A percentile compares a stretch with the other conserved stretches of the same genome.
These are phyloP conservation scores for Phainopepla nitens DNA, from an alignment of 2,113 vertebrate genomes.

Conservation along the genomic window DNA sequence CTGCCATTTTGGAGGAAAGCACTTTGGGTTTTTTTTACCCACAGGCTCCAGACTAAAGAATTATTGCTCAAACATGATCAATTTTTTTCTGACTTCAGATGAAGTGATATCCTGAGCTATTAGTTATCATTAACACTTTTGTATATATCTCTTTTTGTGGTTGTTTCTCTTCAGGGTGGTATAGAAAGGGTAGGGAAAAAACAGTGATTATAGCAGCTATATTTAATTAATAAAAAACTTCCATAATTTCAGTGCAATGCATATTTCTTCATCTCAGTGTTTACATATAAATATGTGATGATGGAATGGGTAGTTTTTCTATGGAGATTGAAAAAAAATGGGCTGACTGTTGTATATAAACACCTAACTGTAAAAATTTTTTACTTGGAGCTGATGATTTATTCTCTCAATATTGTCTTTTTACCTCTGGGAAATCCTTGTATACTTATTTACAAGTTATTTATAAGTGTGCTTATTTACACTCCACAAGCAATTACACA, in stretches of 20 bases:
- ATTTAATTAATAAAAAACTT: neutral
- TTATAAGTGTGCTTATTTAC: neutral
- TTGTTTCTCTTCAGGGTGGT: neutral
- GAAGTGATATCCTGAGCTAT: neutral
- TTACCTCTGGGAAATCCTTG: neutral
- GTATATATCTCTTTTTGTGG: neutral
- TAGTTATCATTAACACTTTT: neutral
- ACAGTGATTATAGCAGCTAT: neutral
- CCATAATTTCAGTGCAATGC: neutral
- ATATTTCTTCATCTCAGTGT: neutral
- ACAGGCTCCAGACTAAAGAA: neutral
- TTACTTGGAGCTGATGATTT: neutral
- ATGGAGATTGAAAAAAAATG: neutral
- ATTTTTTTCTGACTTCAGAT: neutral
- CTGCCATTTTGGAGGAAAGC: neutral
- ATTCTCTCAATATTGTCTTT: neutral
- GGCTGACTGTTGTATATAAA: neutral
- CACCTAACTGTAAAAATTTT: neutral
- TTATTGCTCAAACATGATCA: neutral
- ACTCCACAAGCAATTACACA: neutral
- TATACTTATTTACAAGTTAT: neutral
- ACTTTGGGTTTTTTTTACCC: neutral
- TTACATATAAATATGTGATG: neutral
- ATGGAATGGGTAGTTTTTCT: neutral
- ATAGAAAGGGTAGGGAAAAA: neutral